Percentiles rank a stretch among this genome's conserved stretches.
Evolutionary conservation across 2,888 invertebrate species (phyloP).

Genomic region (Schizaphis graminum): DNA sequence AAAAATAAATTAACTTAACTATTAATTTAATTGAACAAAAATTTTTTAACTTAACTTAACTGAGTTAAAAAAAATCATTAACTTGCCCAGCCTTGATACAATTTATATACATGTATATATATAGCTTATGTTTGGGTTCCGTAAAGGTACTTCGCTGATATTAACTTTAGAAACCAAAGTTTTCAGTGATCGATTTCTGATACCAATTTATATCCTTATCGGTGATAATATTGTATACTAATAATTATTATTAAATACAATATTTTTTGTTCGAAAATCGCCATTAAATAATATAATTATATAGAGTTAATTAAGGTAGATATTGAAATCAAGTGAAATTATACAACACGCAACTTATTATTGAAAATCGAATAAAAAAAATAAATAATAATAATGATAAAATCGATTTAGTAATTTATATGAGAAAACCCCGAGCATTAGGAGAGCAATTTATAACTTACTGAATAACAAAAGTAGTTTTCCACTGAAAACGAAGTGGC

Average conservation of each 20-base stretch:
- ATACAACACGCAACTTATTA: background rate
- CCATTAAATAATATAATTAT: background rate
- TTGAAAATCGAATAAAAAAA: background rate
- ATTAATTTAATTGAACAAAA: too few relatives aligned
- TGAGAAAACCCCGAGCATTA: background rate
- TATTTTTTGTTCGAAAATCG: background rate
- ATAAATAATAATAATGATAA: background rate
- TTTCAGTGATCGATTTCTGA: constrained; percentile 44
- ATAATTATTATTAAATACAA: background rate
- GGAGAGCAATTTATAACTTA: constrained; percentile 50
- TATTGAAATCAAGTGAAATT: background rate
- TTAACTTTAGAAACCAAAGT: constrained; percentile 49
- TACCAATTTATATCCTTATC: constrained; percentile 51
- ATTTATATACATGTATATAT: too few relatives aligned
- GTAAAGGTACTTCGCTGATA: constrained; percentile 10
- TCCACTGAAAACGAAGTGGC: constrained; percentile 43
- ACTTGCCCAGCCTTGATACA: too few relatives aligned
- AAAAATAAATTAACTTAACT: too few relatives aligned
- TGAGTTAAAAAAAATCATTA: too few relatives aligned
- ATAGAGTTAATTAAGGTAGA: background rate
- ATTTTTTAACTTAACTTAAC: too few relatives aligned
- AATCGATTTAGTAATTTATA: constrained; percentile 43
- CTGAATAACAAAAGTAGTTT: constrained; percentile 56
- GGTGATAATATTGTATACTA: background rate
- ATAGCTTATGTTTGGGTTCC: constrained; percentile 3